A percentile compares a stretch with the other conserved stretches of the same genome.
phyloP scores from a whole-genome alignment of 2,113 vertebrate species.

The Tragelaphus strepsiceros region DNA sequence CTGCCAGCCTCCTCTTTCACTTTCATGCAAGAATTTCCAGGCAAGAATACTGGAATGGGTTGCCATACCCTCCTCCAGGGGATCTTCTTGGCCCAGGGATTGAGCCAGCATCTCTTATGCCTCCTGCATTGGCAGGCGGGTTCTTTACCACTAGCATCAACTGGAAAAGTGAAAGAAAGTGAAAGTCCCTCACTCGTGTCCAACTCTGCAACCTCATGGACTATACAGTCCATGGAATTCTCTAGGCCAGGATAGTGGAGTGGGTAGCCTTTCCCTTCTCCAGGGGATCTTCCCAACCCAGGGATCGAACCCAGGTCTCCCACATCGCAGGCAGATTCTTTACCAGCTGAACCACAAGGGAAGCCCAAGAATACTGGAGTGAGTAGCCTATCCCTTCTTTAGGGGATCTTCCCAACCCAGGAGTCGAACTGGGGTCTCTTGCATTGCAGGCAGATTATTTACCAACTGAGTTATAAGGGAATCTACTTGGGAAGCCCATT shows the following conservation, averaged over 20 bases:
- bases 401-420: background rate
- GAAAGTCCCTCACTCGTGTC: background rate
- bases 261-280: background rate
- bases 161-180: background rate
- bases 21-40: no score
- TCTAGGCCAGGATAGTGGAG: background rate
- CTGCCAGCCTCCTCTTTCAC: background rate
- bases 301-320: background rate
- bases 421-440: fast-evolving
- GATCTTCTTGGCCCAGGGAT: background rate
- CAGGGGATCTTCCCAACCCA: background rate
- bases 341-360: background rate
- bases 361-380: background rate
- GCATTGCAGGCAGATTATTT: background rate
- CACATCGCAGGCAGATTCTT: background rate
- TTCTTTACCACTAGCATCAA: background rate
- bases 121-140: background rate
- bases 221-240: background rate
- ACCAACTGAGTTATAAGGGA: background rate
- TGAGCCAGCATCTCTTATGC: background rate
- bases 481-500: background rate
- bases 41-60: background rate
- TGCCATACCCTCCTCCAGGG: background rate
- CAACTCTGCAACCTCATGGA: background rate
- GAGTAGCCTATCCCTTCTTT: background rate